Percentiles rank a stretch among this genome's conserved stretches.
These are phyloP conservation scores for Formica selysi DNA, from an alignment of 1,140 invertebrate species.

Conservation along the genomic window DNA sequence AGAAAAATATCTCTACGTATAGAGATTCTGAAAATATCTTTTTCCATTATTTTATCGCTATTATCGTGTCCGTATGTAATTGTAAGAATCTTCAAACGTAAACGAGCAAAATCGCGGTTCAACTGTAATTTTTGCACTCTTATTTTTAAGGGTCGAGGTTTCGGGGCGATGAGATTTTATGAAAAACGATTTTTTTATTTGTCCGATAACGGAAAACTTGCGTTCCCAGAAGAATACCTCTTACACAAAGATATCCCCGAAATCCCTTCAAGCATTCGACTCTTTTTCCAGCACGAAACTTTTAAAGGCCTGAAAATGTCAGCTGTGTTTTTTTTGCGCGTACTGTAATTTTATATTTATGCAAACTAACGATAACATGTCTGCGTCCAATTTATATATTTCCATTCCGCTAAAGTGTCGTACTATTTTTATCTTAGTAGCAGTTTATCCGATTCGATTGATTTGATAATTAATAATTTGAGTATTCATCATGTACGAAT, in stretches of 20 bases:
- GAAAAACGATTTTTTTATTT: not conserved
- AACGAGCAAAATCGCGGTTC: not conserved
- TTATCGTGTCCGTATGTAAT: not conserved
- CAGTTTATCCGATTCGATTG: not conserved
- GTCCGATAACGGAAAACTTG: not conserved
- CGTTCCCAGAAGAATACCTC: constrained; percentile 16
- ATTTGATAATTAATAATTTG: constrained; percentile 28
- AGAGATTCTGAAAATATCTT: constrained; percentile 17
- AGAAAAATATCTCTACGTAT: not conserved
- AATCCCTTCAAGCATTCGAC: constrained; percentile 35
- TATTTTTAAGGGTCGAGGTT: constrained; percentile 68
- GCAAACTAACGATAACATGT: constrained; percentile 2
- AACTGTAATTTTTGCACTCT: constrained; percentile 4
- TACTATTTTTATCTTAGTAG: constrained; percentile 35
- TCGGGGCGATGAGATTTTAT: constrained; percentile 43
- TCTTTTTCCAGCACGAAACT: constrained; percentile 24
- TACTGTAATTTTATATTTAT: constrained; percentile 36
- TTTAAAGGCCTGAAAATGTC: constrained; percentile 36
- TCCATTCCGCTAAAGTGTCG: constrained; percentile 15
- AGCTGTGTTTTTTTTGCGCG: constrained; percentile 11
- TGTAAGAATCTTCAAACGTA: constrained; percentile 10
- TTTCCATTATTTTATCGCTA: constrained; percentile 19
- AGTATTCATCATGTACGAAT: constrained; percentile 29
- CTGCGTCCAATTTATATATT: constrained; percentile 11
- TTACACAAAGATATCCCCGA: not conserved